phyloP scores from a whole-genome alignment of 2,888 invertebrate genomes.

The Dermolepida albohirtum region DNA sequence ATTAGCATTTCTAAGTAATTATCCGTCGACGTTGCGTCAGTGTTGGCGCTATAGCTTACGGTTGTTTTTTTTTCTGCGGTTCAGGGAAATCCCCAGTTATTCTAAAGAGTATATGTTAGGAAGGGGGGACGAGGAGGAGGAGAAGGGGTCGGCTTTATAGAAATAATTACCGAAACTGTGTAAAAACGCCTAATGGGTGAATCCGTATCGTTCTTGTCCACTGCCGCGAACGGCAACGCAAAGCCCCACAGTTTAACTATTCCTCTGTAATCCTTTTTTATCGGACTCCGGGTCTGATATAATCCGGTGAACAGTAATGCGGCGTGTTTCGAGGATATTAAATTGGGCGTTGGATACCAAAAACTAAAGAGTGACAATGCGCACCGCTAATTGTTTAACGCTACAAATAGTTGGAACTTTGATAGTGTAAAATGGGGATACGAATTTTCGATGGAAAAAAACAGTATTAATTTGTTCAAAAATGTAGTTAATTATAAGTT shows the following conservation, averaged over 20 bases:
- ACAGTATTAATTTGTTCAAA: too few species aligned
- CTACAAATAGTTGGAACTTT: too few species aligned
- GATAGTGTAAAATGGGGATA: too few species aligned
- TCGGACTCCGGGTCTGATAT: conserved; percentile 6
- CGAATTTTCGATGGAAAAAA: too few species aligned
- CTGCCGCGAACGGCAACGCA: not conserved
- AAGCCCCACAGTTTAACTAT: conserved; percentile 20
- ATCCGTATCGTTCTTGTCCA: conserved; percentile 17
- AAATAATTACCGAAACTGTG: conserved; percentile 9
- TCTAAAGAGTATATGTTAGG: too few species aligned
- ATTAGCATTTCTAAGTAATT: conserved; percentile 25
- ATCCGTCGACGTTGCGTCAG: conserved; percentile 4
- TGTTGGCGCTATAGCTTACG: not conserved
- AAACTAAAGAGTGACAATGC: too few species aligned
- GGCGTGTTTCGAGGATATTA: conserved; percentile 1
- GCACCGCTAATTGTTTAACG: too few species aligned
- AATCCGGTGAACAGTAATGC: conserved; percentile 13
- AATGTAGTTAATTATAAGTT: too few species aligned
- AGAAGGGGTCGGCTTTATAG: not conserved
- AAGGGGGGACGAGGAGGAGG: too few species aligned
- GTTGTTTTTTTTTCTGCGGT: too few species aligned
- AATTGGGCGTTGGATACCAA: not conserved
- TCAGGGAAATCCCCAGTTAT: too few species aligned
- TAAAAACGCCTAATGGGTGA: conserved; percentile 10
- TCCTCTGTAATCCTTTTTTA: conserved; percentile 18